Conservation (phyloP, 2,797 vertebrate species). For the Lepilemur ruficaudatus region DNA sequence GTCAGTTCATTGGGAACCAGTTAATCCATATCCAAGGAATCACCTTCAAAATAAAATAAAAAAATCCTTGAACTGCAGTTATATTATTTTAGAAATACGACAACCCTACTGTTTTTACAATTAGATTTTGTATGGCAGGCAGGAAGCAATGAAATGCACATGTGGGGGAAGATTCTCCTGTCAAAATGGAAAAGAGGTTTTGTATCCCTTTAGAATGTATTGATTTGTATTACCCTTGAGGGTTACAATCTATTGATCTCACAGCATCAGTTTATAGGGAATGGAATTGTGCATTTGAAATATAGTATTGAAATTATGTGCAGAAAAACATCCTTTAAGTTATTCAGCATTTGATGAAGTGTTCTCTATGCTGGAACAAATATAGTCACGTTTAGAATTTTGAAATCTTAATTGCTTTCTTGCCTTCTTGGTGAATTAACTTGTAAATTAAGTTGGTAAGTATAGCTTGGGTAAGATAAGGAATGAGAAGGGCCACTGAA, state of each 20-base stretch:
- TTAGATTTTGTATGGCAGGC: constrained; percentile 60
- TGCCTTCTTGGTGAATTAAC: constrained; percentile 28
- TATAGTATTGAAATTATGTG: not conserved
- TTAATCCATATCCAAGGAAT: constrained; percentile 50
- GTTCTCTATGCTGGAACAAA: not conserved
- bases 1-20: constrained; percentile 46
- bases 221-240: constrained; percentile 44
- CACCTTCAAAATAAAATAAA: constrained; percentile 38
- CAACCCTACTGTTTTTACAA: constrained; percentile 54
- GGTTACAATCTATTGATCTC: constrained; percentile 45
- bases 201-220: constrained; percentile 39
- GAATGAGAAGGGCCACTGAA: not conserved
- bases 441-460: constrained; percentile 36
- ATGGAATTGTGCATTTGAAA: constrained; percentile 41
- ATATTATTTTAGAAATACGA: constrained; percentile 15
- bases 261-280: constrained; percentile 36
- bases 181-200: constrained; percentile 36
- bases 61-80: constrained; percentile 38
- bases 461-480: constrained; percentile 12
- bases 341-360: constrained; percentile 1
- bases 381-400: not conserved
- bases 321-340: constrained; percentile 36
- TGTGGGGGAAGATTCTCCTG: not conserved
- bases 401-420: constrained; percentile 26
- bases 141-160: constrained; percentile 47